Evolutionary conservation across 2,797 vertebrate species (phyloP), one percentile per base, ranked within the genome.

Genomic region (Sarcoramphus papa): DNA sequence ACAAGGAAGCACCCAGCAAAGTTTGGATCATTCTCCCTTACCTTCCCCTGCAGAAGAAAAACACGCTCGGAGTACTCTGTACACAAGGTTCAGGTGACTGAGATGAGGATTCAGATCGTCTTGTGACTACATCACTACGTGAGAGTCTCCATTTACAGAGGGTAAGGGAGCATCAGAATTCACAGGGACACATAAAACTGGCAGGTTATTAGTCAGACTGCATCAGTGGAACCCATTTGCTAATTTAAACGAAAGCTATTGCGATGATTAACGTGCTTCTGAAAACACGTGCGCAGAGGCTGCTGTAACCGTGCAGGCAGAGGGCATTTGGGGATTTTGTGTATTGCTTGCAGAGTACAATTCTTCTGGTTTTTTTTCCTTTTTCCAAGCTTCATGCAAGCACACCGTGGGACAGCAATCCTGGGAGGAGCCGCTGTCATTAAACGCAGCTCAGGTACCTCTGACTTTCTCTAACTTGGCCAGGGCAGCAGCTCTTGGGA

Each of bases 61-160:
- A 17, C 41, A 23, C 4, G 2, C 35, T 22, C 1, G 1, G 43
- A 10, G 56, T 25, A 5, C 65, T 50, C 83, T 7, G 4, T 5
- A 15, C 54, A n/a, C 20, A 15, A 40, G 45, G 28, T 23, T 53
- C 30, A 2, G 37, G 27, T 17, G 54, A 45, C 68, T 15, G 62
- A 25, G 14, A 22, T 2, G 35, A 31, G 50, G 45, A 57, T 54
- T 50, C 54, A 62, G 45, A 70, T 22, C 37, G 63, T 1, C 6
- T 47, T 6, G 24, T 48, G 63, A 37, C 43, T n/a, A 1, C 9
- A 45, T 27, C 74, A 48, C 45, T 16, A 9, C 2, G 1, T 3
- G 21, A 47, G 17, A 33, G 35, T 54, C 48, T 70, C 56, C 17
- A 4, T 47, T 85, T 63, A 20, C 76, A 12, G 35, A 23, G 33